Conservation (phyloP, 2,888 invertebrate genomes). For the Kryphioiulus occultus region DNA sequence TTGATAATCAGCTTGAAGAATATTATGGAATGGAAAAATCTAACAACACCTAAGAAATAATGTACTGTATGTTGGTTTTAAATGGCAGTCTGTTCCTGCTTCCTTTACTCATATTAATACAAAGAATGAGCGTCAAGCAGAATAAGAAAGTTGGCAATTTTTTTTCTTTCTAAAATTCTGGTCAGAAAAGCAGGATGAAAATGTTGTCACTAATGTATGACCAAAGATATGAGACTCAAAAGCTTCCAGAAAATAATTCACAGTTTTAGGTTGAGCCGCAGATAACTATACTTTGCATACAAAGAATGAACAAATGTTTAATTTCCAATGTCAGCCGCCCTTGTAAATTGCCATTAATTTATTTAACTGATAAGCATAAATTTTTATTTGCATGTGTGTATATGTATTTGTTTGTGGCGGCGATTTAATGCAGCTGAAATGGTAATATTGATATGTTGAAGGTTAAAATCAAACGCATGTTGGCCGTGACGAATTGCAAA, state of each 20-base stretch:
- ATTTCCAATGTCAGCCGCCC: not conserved
- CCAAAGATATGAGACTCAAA: conserved; percentile 17
- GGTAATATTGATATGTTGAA: not conserved
- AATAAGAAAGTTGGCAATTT: not conserved
- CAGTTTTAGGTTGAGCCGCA: not conserved
- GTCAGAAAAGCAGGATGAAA: not conserved
- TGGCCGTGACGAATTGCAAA: not conserved
- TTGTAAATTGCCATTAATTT: conserved; percentile 1
- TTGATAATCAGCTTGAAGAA: not conserved
- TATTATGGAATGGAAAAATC: not conserved
- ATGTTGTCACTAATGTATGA: not conserved
- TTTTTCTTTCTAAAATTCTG: not conserved
- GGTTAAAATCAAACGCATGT: not conserved
- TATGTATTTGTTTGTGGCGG: not conserved
- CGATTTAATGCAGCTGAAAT: conserved; percentile 11
- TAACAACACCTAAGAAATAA: not conserved
- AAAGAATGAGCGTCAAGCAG: not conserved
- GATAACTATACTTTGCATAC: not conserved
- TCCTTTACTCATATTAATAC: not conserved
- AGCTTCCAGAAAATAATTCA: not conserved
- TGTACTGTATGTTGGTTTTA: no score
- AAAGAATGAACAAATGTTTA: not conserved
- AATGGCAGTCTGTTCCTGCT: no score
- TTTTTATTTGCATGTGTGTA: not conserved
- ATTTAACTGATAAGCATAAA: conserved; percentile 13